These are phyloP conservation scores for Deroplatys truncata DNA, from an alignment of 2,888 invertebrate genomes.

Conservation along the genomic window DNA sequence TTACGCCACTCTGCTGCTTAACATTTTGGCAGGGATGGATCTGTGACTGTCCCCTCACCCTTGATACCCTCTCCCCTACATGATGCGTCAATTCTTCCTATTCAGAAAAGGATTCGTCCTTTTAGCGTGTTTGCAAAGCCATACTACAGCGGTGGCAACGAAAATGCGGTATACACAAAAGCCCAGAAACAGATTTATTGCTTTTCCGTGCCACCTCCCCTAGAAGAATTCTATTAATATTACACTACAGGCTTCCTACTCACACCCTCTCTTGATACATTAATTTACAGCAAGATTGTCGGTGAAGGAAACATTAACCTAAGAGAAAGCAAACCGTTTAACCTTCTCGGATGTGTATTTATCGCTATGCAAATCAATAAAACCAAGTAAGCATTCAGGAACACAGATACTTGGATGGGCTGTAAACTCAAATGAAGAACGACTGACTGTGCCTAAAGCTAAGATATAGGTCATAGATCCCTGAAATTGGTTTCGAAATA, in stretches of 20 bases:
- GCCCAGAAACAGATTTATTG: slow-evolving; percentile 5
- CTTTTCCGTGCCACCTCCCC: background rate
- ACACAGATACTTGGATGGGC: too few relatives aligned
- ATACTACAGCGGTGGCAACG: background rate
- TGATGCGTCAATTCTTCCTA: slow-evolving; percentile 3
- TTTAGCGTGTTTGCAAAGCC: slow-evolving; percentile 9
- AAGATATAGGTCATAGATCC: too few relatives aligned
- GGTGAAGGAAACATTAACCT: background rate
- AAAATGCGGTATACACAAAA: background rate
- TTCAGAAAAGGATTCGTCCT: background rate
- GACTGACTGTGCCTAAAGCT: too few relatives aligned
- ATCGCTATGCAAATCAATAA: too few relatives aligned
- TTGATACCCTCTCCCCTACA: background rate
- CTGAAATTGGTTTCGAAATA: too few relatives aligned
- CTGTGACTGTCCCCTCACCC: background rate
- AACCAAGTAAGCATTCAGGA: too few relatives aligned
- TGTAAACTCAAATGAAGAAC: too few relatives aligned
- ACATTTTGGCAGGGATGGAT: background rate
- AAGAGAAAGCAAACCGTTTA: background rate
- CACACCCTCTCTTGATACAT: background rate
- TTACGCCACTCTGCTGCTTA: background rate
- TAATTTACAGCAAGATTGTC: background rate
- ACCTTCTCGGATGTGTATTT: background rate
- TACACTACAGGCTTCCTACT: background rate
- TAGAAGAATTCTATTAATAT: background rate